Base-by-base conservation (phyloP, 2,797 vertebrate genomes). In the Tadarida brasiliensis region DNA sequence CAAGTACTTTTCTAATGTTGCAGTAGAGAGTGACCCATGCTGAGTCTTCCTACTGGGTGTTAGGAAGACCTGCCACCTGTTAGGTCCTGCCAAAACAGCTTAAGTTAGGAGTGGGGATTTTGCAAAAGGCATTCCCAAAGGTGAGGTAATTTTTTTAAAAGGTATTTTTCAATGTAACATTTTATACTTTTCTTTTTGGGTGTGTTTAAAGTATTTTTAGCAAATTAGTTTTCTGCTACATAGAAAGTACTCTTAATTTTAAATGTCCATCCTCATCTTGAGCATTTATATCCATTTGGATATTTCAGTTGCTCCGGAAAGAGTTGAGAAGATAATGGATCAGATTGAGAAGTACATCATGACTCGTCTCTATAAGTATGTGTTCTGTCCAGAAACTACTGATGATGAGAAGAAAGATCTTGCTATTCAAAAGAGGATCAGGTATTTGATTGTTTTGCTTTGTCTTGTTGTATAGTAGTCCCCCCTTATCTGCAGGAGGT, bases 331-430 rank as follows among this genome's bases (percentile, higher is more conserved):
- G 96, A 99, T 99, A 86, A 99, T 99, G 99, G 99, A 99, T 97
- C 99, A 99, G 95, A 99, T 99, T 90, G 99, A 99, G 94, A 99
- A 99, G 97, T 99, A 99, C 98, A 99, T 99, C 73, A 99, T 99
- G 99, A 99, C 99, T 35, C 99, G 99, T 22, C 99, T 99, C 88
- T 99, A 99, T 85, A 99, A 99, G 97, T 99, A 99, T 0, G 99
- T 99, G 9, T 99, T 99, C 98, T 99, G 99, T 97, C 99, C 99
- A 12, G 99, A 99, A 97, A 99, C 99, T 54, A 99, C 99, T 0
- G 99, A 99, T 22, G 99, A 99, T 28, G 99, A 99, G 98, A 99
- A 99, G 98, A 99, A 99, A 97, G 99, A 99, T 92, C 98, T 99
- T 85, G 98, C 99, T 71, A 99, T 99, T 33, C 99, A 99, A 82